These are phyloP conservation scores for Tachystola acroxantha DNA, from an alignment of 2,888 invertebrate species.

Conservation along the genomic window DNA sequence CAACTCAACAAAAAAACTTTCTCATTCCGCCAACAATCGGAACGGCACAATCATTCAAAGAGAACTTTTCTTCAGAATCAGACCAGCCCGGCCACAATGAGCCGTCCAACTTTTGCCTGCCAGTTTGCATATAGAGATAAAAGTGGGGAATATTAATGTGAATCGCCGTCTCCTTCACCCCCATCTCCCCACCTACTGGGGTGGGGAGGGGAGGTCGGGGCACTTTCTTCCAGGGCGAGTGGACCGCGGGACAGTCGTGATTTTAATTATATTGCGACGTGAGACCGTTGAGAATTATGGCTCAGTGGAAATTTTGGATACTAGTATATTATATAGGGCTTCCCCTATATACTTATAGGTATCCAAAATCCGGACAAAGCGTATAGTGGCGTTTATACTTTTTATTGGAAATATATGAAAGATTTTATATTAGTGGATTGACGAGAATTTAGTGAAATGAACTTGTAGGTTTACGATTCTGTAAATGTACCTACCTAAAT, in stretches of 20 bases:
- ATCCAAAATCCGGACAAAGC: too few species aligned
- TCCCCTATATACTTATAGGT: too few species aligned
- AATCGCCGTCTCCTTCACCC: conserved; percentile 48
- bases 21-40: conserved; percentile 57
- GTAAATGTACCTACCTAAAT: too few species aligned
- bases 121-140: conserved; percentile 79
- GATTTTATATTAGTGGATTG: neutral
- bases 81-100: conserved; percentile 71
- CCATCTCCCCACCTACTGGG: conserved; percentile 23
- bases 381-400: too few species aligned
- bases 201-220: conserved; percentile 30
- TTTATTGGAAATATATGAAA: neutral
- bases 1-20: conserved; percentile 57
- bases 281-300: conserved; percentile 61
- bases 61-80: conserved; percentile 56
- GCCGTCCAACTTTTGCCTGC: conserved; percentile 69
- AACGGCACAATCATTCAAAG: conserved; percentile 74
- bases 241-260: conserved; percentile 74
- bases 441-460: too few species aligned
- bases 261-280: conserved; percentile 76
- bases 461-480: too few species aligned
- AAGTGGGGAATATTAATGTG: conserved; percentile 79
- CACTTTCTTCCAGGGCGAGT: conserved; percentile 63
- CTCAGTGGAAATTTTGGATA: conserved; percentile 44
- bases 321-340: conserved; percentile 17